phyloP scores from a whole-genome alignment of 2,888 invertebrate species.

The Diaperis boleti region DNA sequence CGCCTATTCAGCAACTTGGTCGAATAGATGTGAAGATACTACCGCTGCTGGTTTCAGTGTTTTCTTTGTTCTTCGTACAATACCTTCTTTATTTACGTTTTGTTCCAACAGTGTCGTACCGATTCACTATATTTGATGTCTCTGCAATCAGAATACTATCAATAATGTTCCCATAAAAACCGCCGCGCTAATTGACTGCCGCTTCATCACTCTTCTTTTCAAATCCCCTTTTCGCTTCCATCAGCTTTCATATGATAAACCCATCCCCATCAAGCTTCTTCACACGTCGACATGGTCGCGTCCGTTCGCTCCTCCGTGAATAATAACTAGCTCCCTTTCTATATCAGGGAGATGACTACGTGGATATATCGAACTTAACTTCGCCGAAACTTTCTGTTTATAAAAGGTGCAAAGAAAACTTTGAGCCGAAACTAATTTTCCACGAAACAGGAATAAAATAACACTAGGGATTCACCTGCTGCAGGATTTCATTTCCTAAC shows the following conservation, averaged over 20 bases:
- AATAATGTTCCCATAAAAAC: too few species aligned
- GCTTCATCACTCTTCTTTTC: too few species aligned
- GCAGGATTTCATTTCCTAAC: conserved; percentile 47
- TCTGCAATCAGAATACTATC: too few species aligned
- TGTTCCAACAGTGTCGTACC: too few species aligned
- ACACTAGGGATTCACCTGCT: conserved; percentile 48
- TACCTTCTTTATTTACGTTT: too few species aligned
- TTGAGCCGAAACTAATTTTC: conserved; percentile 52
- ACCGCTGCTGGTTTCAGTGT: too few species aligned
- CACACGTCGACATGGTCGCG: conserved; percentile 53
- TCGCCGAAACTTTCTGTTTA: conserved; percentile 48
- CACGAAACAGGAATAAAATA: conserved; percentile 52
- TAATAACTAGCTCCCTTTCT: conserved; percentile 52
- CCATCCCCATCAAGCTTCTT: conserved; percentile 51
- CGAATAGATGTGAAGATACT: too few species aligned
- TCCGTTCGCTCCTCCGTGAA: conserved; percentile 54
- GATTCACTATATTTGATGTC: too few species aligned
- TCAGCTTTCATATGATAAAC: conserved; percentile 7
- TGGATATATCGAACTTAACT: conserved; percentile 43
- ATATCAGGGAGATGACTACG: conserved; percentile 36
- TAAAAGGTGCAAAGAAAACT: conserved; percentile 54
- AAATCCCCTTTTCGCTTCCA: not conserved
- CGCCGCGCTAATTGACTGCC: too few species aligned
- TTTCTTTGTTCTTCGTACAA: too few species aligned
- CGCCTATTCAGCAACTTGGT: too few species aligned